Conservation (phyloP, 2,797 vertebrate genomes). For the Tiaroga cobitis region DNA sequence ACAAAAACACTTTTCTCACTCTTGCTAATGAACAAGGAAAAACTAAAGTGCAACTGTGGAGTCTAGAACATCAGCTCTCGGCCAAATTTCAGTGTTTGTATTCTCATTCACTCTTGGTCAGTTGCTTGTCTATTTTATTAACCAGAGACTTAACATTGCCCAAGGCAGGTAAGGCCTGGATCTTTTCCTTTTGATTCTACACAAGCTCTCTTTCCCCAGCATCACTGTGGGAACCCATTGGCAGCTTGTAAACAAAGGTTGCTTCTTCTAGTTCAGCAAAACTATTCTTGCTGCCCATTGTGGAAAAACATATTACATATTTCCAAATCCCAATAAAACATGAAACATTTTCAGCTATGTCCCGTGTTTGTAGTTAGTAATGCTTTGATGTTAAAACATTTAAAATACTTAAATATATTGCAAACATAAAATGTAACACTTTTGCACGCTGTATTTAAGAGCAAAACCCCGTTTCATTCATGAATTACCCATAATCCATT, state of each 20-base stretch:
- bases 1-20: neutral
- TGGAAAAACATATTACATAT: neutral
- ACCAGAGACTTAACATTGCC: conserved; percentile 22
- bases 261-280: neutral
- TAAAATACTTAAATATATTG: neutral
- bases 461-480: neutral
- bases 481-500: neutral
- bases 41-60: neutral
- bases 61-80: neutral
- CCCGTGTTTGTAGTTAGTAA: neutral
- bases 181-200: conserved; percentile 25
- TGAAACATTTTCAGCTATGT: neutral
- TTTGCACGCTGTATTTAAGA: neutral
- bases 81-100: conserved; percentile 20
- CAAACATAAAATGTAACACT: neutral
- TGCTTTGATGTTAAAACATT: conserved; percentile 5
- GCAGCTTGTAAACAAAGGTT: conserved; percentile 6
- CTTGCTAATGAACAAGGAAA: conserved; percentile 6
- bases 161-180: conserved; percentile 19
- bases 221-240: neutral
- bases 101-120: conserved; percentile 18
- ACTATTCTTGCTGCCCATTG: neutral
- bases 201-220: neutral
- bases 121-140: conserved; percentile 18
- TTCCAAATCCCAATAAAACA: neutral